Evolutionary conservation across 2,888 invertebrate genomes (phyloP).

Genomic region (Beris chalybata): DNA sequence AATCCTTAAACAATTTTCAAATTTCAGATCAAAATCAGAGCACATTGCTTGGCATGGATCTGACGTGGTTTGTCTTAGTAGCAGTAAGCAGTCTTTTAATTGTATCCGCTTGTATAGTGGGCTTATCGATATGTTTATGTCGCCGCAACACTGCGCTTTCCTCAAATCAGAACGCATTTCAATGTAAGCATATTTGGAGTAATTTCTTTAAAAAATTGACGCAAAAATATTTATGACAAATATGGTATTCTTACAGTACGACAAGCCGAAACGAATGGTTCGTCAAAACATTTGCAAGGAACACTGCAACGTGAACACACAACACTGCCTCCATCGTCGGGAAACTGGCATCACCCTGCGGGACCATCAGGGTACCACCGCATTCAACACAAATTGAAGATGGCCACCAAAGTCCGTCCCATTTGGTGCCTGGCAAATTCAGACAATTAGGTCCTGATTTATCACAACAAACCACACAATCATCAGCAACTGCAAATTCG

Average conservation of each 20-base stretch:
- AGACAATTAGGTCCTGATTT: constrained; percentile 59
- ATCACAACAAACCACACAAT: constrained; percentile 69
- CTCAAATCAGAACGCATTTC: constrained; percentile 59
- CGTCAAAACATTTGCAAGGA: constrained; percentile 64
- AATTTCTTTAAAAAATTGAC: too few species aligned
- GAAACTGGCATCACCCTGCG: constrained; percentile 97
- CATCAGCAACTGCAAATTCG: constrained; percentile 67
- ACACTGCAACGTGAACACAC: constrained; percentile 61
- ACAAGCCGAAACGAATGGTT: constrained; percentile 69
- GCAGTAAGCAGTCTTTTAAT: constrained; percentile 71
- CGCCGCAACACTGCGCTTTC: constrained; percentile 63
- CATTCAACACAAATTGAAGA: constrained; percentile 60
- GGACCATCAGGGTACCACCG: constrained; percentile 62
- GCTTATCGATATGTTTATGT: constrained; percentile 76
- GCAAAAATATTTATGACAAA: not conserved
- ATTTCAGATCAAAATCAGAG: constrained; percentile 62
- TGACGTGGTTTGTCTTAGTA: constrained; percentile 75
- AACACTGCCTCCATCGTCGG: constrained; percentile 71
- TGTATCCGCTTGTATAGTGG: constrained; percentile 69
- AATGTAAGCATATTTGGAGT: constrained; percentile 46
- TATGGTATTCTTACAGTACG: constrained; percentile 49
- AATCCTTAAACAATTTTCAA: constrained; percentile 1
- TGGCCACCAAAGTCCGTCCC: constrained; percentile 84
- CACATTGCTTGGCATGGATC: constrained; percentile 71
- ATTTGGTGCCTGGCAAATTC: constrained; percentile 91